Percentiles rank a stretch among this genome's conserved stretches.
Conservation (phyloP, 2,888 invertebrate species). For the Saturnia japonica region DNA sequence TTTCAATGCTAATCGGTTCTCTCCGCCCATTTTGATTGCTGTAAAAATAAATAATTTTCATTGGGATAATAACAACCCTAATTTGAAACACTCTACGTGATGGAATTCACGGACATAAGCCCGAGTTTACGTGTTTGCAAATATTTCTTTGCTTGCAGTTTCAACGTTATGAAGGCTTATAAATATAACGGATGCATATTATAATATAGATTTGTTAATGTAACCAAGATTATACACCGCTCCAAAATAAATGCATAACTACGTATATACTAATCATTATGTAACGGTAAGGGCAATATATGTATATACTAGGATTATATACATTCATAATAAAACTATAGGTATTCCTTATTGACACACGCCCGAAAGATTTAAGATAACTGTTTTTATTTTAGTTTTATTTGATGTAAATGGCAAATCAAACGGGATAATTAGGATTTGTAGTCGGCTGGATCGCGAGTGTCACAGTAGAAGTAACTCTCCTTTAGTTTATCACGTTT, state of each 20-base stretch:
- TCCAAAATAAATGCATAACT: background rate
- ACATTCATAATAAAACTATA: background rate
- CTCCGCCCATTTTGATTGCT: background rate
- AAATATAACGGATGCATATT: background rate
- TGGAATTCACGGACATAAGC: conserved; percentile 26
- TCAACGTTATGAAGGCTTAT: conserved; percentile 7
- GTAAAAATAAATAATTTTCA: background rate
- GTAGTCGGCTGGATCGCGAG: too few relatives aligned
- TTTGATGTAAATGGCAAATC: too few relatives aligned
- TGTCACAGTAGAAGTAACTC: too few relatives aligned
- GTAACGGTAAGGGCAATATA: background rate
- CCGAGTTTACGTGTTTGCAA: conserved; percentile 17
- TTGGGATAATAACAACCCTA: conserved; percentile 17
- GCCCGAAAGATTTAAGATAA: too few relatives aligned
- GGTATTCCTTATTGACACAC: too few relatives aligned
- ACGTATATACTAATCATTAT: background rate
- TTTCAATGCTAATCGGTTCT: background rate
- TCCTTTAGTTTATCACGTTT: too few relatives aligned
- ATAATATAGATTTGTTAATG: too few relatives aligned
- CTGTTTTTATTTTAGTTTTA: too few relatives aligned
- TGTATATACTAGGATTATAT: too few relatives aligned
- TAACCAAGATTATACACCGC: background rate
- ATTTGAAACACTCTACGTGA: conserved; percentile 11
- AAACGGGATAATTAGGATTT: too few relatives aligned
- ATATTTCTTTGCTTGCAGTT: conserved; percentile 19